Conservation (phyloP, 2,797 vertebrate genomes). For the Strix occidentalis region DNA sequence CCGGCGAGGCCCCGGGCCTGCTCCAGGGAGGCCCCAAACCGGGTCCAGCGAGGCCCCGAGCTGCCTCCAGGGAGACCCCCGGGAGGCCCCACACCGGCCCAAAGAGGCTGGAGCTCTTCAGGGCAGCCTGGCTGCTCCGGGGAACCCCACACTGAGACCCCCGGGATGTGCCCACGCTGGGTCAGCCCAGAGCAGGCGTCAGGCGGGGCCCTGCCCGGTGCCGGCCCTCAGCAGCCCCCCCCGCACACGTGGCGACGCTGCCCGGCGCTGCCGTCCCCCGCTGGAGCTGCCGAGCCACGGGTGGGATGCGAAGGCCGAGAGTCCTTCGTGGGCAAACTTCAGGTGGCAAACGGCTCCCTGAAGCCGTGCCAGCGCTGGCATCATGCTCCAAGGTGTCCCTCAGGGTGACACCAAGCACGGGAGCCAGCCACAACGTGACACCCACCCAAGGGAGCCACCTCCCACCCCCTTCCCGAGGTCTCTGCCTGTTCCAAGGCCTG, state of each 20-base stretch:
- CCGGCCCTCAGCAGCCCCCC: background rate
- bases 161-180: fast-evolving
- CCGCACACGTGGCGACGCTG: fast-evolving
- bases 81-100: background rate
- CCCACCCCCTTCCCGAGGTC: background rate
- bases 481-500: background rate
- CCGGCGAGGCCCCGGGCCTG: background rate
- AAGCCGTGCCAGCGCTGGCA: background rate
- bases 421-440: background rate
- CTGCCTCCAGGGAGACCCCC: too few species aligned
- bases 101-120: background rate
- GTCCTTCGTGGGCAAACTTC: background rate
- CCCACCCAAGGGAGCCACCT: fast-evolving
- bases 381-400: background rate
- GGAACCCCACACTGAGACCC: background rate
- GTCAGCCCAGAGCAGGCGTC: background rate
- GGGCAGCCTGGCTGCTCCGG: background rate
- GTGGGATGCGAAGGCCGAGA: fast-evolving
- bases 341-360: fast-evolving
- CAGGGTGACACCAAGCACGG: fast-evolving
- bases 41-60: background rate
- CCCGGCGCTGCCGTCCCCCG: background rate
- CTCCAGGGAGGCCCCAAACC: too few species aligned
- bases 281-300: fast-evolving
- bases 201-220: fast-evolving